These are phyloP conservation scores for Phenganax stokvisi DNA, from an alignment of 92 coral and sea anemone species.

Conservation along the genomic window DNA sequence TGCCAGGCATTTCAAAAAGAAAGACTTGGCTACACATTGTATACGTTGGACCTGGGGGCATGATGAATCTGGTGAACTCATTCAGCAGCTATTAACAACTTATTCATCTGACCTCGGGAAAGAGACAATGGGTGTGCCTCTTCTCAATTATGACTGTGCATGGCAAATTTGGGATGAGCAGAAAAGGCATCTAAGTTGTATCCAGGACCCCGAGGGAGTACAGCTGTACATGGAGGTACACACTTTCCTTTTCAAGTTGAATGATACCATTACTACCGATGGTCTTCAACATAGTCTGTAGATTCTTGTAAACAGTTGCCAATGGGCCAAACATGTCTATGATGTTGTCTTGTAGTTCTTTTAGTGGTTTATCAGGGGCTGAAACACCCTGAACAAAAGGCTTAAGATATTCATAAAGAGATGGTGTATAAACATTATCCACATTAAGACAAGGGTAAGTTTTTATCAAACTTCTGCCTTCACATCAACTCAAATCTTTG, in stretches of 20 bases:
- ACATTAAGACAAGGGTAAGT: neutral
- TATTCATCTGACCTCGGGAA: too few relatives aligned
- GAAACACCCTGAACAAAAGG: neutral
- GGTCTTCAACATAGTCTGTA: neutral
- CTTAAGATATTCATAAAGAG: neutral
- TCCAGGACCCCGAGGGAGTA: too few relatives aligned
- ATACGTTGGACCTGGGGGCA: too few relatives aligned
- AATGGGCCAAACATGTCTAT: slow-evolving; percentile 4
- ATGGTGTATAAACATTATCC: neutral
- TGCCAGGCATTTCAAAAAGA: too few relatives aligned
- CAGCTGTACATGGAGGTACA: neutral
- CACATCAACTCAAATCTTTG: slow-evolving; percentile 46
- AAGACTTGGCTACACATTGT: too few relatives aligned
- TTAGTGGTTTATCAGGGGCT: slow-evolving; percentile 6
- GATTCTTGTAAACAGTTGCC: neutral
- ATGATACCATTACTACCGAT: neutral
- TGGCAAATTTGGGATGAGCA: too few relatives aligned
- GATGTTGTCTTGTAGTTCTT: neutral
- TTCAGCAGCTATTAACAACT: too few relatives aligned
- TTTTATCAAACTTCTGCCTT: slow-evolving; percentile 37
- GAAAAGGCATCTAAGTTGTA: too few relatives aligned
- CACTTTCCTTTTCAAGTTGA: neutral
- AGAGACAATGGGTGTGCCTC: too few relatives aligned
- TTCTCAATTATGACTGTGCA: too few relatives aligned
- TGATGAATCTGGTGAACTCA: too few relatives aligned